phyloP scores from a whole-genome alignment of 1,140 invertebrate species.

The Wasmannia auropunctata region DNA sequence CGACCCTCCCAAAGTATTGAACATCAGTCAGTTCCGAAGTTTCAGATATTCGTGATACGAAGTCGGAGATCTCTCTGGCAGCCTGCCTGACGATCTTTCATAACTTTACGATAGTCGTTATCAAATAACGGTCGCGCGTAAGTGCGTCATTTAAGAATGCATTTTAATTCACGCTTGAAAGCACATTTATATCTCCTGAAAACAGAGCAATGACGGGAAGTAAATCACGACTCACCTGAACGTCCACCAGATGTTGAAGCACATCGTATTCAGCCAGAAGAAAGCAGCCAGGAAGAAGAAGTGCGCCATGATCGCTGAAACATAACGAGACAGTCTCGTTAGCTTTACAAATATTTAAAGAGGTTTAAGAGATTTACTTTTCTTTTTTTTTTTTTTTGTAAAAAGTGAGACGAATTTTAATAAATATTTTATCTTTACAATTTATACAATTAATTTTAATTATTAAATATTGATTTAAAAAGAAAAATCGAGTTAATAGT shows the following conservation, averaged over 20 bases:
- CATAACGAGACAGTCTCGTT: constrained; percentile 76
- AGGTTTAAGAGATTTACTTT: constrained; percentile 4
- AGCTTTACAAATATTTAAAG: constrained; percentile 22
- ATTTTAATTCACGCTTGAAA: background rate
- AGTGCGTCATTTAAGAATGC: background rate
- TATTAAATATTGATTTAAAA: background rate
- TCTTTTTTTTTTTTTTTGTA: too few relatives aligned
- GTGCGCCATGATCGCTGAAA: constrained; percentile 93
- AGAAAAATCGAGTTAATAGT: background rate
- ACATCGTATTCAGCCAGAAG: constrained; percentile 98
- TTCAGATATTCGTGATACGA: constrained; percentile 3
- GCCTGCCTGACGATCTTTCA: background rate
- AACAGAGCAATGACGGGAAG: constrained; percentile 44
- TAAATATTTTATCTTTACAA: background rate
- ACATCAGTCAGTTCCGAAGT: background rate
- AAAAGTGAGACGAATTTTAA: background rate
- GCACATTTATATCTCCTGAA: background rate
- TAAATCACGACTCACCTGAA: constrained; percentile 88
- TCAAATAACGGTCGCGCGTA: background rate
- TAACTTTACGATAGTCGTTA: background rate
- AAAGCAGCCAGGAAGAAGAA: constrained; percentile 97
- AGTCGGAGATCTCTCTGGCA: background rate
- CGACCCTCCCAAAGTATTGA: background rate
- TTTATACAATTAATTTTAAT: background rate
- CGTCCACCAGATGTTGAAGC: constrained; percentile 98